These are phyloP conservation scores for Mormyrops attenuatus DNA, from an alignment of 2,797 vertebrate genomes.

Conservation along the genomic window DNA sequence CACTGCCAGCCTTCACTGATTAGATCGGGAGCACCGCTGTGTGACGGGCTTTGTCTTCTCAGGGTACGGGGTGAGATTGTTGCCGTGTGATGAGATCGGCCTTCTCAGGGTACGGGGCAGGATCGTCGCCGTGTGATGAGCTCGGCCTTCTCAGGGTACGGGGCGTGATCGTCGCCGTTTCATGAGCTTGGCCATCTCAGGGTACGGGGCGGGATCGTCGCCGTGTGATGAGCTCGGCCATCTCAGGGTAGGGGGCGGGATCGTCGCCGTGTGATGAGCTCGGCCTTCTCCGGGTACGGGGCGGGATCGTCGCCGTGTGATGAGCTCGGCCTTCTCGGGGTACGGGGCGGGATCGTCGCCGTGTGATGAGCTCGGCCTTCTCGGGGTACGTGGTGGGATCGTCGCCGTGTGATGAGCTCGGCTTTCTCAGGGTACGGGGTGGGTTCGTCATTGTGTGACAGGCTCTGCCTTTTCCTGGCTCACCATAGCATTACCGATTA, in stretches of 20 bases:
- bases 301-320: not conserved
- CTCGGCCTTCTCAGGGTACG: not conserved
- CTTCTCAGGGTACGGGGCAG: not conserved
- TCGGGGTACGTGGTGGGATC: no score
- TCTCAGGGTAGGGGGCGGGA: not conserved
- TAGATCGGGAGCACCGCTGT: not conserved
- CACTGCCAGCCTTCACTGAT: not conserved
- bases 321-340: not conserved
- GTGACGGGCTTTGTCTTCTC: not conserved
- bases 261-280: no score
- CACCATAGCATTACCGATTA: not conserved
- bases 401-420: no score
- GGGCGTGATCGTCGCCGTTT: no score
- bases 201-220: not conserved
- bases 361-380: not conserved
- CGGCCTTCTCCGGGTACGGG: no score
- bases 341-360: not conserved
- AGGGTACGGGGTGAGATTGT: not conserved
- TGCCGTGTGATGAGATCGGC: not conserved
- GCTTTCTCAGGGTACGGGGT: no score
- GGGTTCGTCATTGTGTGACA: no score
- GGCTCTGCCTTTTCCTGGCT: no score
- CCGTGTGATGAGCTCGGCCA: not conserved
- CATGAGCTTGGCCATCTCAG: no score
- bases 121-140: not conserved